Conservation (phyloP, 2,113 vertebrate species). For the Oreochromis niloticus region DNA sequence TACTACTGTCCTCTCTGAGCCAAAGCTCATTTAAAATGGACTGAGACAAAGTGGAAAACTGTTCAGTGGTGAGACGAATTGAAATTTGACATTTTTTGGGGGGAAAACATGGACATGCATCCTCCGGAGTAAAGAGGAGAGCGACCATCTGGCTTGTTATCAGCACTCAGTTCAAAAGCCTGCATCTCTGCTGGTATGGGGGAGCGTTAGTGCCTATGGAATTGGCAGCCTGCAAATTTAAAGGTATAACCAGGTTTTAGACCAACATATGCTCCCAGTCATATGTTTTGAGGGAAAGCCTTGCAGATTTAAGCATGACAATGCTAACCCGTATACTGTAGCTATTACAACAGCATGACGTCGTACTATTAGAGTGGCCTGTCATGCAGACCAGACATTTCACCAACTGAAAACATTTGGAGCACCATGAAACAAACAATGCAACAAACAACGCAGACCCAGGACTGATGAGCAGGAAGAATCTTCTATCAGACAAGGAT, state of each 20-base stretch:
- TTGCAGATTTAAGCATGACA: background rate
- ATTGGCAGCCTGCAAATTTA: background rate
- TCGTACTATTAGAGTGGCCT: accelerated
- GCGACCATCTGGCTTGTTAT: background rate
- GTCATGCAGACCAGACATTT: background rate
- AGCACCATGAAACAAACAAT: background rate
- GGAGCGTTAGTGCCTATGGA: background rate
- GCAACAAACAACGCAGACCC: background rate
- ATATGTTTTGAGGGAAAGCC: background rate
- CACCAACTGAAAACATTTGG: background rate
- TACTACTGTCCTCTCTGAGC: background rate
- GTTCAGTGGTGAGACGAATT: background rate
- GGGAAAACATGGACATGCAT: background rate
- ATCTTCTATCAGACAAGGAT: background rate
- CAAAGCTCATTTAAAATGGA: background rate
- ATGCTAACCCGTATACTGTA: background rate
- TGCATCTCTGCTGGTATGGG: background rate
- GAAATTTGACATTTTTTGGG: background rate
- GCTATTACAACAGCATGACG: background rate
- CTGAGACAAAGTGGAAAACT: background rate
- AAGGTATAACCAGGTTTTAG: background rate
- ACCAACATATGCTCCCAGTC: background rate
- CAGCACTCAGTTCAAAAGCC: background rate
- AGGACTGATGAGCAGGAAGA: background rate
- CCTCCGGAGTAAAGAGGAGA: accelerated